A percentile compares a stretch with the other conserved stretches of the same genome.
These are phyloP conservation scores for Pandemis corylana DNA, from an alignment of 2,888 invertebrate genomes.

Conservation along the genomic window DNA sequence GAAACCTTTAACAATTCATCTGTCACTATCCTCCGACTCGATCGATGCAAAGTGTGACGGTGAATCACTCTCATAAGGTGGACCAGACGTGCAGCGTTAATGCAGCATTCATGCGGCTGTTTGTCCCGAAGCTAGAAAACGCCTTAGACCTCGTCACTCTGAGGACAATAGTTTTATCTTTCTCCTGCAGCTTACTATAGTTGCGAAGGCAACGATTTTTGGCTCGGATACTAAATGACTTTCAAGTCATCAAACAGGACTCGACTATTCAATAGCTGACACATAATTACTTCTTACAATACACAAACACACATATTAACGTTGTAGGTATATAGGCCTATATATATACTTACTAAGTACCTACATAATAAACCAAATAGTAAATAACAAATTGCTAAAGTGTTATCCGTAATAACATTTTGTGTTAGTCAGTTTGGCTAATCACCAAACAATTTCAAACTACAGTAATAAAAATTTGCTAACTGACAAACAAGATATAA, in stretches of 20 bases:
- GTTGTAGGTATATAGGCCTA: too few relatives aligned
- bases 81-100: conserved; percentile 5
- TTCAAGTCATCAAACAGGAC: background rate
- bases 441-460: too few relatives aligned
- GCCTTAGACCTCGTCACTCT: background rate
- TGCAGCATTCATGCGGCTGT: background rate
- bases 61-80: conserved; percentile 21
- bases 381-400: too few relatives aligned
- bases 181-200: background rate
- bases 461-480: too few relatives aligned
- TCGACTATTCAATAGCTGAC: background rate
- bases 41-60: conserved; percentile 33
- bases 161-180: background rate
- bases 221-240: background rate
- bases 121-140: background rate
- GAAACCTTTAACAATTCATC: conserved; percentile 76
- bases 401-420: too few relatives aligned
- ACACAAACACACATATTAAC: too few relatives aligned
- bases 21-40: conserved; percentile 62
- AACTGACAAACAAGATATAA: too few relatives aligned
- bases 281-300: too few relatives aligned
- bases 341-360: too few relatives aligned
- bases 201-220: background rate
- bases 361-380: too few relatives aligned
- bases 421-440: too few relatives aligned